phyloP scores from a whole-genome alignment of 2,888 invertebrate species.

The Muscina levida region DNA sequence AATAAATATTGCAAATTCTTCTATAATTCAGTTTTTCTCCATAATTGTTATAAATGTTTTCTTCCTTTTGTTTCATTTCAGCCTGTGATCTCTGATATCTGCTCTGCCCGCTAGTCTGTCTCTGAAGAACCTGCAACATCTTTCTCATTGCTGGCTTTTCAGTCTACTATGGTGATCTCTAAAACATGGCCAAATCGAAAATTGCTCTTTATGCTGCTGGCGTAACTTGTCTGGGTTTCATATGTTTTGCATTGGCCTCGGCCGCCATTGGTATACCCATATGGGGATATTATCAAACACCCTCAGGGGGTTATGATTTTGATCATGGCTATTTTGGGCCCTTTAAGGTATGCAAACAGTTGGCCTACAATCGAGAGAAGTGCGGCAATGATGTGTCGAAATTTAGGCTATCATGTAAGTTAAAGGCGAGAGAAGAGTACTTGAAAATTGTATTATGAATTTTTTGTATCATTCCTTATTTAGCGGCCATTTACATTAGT shows the following conservation, averaged over 20 bases:
- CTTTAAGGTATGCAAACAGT: slow-evolving; percentile 91
- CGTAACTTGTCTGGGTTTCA: slow-evolving; percentile 83
- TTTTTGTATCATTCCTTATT: slow-evolving; percentile 68
- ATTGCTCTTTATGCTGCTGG: slow-evolving; percentile 79
- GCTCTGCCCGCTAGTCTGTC: background rate
- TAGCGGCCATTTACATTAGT: slow-evolving; percentile 90
- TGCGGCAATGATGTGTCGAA: slow-evolving; percentile 89
- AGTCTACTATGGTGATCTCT: slow-evolving; percentile 66
- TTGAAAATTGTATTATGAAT: background rate
- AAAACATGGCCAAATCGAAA: slow-evolving; percentile 79
- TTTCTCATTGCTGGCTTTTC: slow-evolving; percentile 5
- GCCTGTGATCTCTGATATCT: slow-evolving; percentile 13
- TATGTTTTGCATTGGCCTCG: slow-evolving; percentile 90
- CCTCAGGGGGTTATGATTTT: slow-evolving; percentile 82
- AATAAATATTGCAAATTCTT: no score
- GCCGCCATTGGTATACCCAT: slow-evolving; percentile 91
- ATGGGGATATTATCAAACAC: slow-evolving; percentile 90
- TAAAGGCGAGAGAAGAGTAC: slow-evolving; percentile 8
- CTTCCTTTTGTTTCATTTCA: slow-evolving; percentile 21
- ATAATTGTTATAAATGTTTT: background rate
- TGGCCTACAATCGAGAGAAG: slow-evolving; percentile 90
- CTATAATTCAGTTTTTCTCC: no score
- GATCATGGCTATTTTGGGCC: slow-evolving; percentile 94
- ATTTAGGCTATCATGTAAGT: slow-evolving; percentile 89
- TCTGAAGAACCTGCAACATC: background rate